These are phyloP conservation scores for Pseudorhiza aurosa DNA, from an alignment of 30 jellyfish, hydroid and myxozoan genomes.

Conservation along the genomic window DNA sequence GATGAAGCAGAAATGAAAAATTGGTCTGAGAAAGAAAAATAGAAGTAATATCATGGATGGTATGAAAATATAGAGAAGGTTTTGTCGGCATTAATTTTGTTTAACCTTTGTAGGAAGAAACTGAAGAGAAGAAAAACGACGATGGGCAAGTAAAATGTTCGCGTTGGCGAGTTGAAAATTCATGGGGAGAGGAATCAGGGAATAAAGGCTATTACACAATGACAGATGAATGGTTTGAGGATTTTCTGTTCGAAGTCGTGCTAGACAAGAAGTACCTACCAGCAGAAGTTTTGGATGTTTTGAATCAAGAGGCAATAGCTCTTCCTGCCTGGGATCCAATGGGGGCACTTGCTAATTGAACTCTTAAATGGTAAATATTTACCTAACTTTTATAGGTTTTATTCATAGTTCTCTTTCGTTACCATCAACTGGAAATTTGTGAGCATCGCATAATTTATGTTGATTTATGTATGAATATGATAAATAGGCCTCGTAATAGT, in stretches of 20 bases:
- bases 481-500: too few species aligned
- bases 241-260: conserved; percentile 56
- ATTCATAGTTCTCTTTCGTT: too few species aligned
- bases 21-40: too few species aligned
- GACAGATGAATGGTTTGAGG: conserved; percentile 80
- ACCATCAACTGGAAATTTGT: too few species aligned
- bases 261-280: conserved; percentile 62
- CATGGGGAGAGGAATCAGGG: conserved; percentile 85
- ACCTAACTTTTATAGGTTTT: too few species aligned
- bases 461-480: too few species aligned
- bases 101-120: conserved; percentile 22
- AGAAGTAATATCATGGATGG: too few species aligned
- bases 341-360: conserved; percentile 69
- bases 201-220: conserved; percentile 64
- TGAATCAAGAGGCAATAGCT: conserved; percentile 60
- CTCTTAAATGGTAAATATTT: too few species aligned
- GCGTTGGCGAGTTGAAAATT: conserved; percentile 80
- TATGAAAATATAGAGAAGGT: too few species aligned
- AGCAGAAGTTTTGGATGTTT: conserved; percentile 50
- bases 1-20: too few species aligned
- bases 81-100: not conserved
- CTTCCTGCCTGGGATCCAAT: conserved; percentile 86
- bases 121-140: conserved; percentile 17
- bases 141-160: too few species aligned
- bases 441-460: too few species aligned